Evolutionary conservation across 53 echinoderm and acorn worm species (phyloP).

Genomic region (Paracentrotus lividus): DNA sequence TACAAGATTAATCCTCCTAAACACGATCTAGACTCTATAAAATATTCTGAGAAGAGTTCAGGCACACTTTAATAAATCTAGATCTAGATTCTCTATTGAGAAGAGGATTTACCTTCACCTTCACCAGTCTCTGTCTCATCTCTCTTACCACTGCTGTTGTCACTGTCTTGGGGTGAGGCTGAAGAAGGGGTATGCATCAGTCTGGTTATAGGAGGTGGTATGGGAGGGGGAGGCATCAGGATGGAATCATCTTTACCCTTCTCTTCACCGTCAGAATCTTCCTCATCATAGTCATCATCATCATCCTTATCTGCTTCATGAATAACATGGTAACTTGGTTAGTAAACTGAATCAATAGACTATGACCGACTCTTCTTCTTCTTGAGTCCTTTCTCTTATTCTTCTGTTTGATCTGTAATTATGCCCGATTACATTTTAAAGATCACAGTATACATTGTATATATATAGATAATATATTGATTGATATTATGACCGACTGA

Average conservation of each 20-base stretch:
- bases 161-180: neutral
- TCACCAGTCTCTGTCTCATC: slow-evolving; percentile 44
- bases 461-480: too few species aligned
- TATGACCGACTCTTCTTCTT: too few species aligned
- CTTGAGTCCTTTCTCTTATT: too few species aligned
- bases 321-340: neutral
- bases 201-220: slow-evolving; percentile 73
- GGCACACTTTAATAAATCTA: too few species aligned
- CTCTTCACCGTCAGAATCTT: slow-evolving; percentile 71
- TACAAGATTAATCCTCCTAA: too few species aligned
- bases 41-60: too few species aligned
- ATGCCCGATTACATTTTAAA: too few species aligned
- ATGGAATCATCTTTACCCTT: slow-evolving; percentile 76
- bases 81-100: neutral
- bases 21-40: too few species aligned
- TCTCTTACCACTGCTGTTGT: slow-evolving; percentile 12
- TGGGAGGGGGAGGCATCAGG: slow-evolving; percentile 95
- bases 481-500: too few species aligned
- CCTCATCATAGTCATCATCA: slow-evolving; percentile 75
- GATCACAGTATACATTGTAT: too few species aligned
- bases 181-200: slow-evolving; percentile 51
- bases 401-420: too few species aligned
- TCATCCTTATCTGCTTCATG: slow-evolving; percentile 33
- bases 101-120: slow-evolving; percentile 33
- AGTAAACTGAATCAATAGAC: neutral